These are phyloP conservation scores for sheep (Ovis aries) DNA, from an alignment of 2,113 vertebrate species.

Conservation along the genomic window ARS-UI_Ramb_v3.0 NC_056056.1:146448501-146449000, in stretches of 20 bases:
- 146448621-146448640: too few species aligned
- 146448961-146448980: background rate
- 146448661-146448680: too few species aligned
- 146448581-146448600: too few species aligned
- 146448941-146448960: background rate
- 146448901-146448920: background rate
- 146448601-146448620: too few species aligned
- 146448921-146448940: background rate
- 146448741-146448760: background rate
- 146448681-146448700: background rate
- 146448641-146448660: too few species aligned
- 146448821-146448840: background rate
- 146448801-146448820: background rate
- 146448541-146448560: too few species aligned
- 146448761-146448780: background rate
- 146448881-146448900: background rate
- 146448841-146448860: accelerated
- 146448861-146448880: accelerated
- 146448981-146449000: background rate
- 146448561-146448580: too few species aligned
- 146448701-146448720: background rate
- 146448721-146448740: background rate
- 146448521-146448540: too few species aligned
- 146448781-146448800: background rate
- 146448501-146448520: too few species aligned